Base-by-base conservation (phyloP, 1,140 invertebrate species). In the Drosophila nigrodunni region DNA sequence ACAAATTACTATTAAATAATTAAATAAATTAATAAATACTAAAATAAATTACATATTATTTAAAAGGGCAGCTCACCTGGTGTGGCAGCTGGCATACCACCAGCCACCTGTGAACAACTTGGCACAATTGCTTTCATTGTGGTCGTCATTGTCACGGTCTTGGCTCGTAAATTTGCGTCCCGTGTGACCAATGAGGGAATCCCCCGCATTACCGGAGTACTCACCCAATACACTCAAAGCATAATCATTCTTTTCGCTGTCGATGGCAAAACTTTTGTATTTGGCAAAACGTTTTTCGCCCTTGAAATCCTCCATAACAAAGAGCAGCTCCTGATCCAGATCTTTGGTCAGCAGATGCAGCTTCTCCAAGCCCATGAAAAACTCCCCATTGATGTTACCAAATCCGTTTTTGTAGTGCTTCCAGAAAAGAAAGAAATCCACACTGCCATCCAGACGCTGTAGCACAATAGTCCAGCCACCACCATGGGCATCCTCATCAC, bases 351-450 rank as follows among this genome's bases (percentile, higher is more conserved):
- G 64, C 44, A 88, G 91, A 77, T 94, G 91, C 0, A 94, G 85
- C 64, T 94, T 94, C 15, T 94, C 94, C 55, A 94, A 80, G n/a
- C 94, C 94, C 0, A 95, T 83, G 94, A 94, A 95, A 78, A 94
- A 95, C 82, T 95, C 94, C 2, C 94, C 93, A 11, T 93, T 93
- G 9, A 94, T 74, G 69, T 95, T 94, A 4, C 94, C 94, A 78
- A 95, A 95, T 8, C 94, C 94, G 59, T 94, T 82, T 64, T 94
- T 94, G 72, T 95, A 95, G 37, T 95, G 94, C 0, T 87, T 65
- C 95, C 95, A 95, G 50, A 92, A 92, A 66, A 93, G 92, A 73
- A 93, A 94, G 81, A 95, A 95, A 69, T 95, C 94, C 79, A 94
- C 93, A 10, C 93, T 93, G 1, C 95, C 95, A 70, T 95, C 94